Percentiles rank a stretch among this genome's conserved stretches.
These are phyloP conservation scores for Falco biarmicus DNA, from an alignment of 2,797 vertebrate species.

Conservation along the genomic window DNA sequence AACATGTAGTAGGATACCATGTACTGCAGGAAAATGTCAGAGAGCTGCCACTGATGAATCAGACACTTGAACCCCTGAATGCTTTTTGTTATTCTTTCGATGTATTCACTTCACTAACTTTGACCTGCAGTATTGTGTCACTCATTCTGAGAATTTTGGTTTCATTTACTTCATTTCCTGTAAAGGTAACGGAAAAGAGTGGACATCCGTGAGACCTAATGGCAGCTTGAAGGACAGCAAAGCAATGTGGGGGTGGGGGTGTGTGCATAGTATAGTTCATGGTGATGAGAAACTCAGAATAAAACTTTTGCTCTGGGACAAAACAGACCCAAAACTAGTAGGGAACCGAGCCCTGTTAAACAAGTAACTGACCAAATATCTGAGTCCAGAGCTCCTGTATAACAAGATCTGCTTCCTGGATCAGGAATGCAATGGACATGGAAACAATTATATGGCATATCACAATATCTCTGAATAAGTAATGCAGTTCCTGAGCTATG, in stretches of 20 bases:
- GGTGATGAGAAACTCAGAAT: not conserved
- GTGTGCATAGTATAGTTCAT: not conserved
- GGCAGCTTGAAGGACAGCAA: not conserved
- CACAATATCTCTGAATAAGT: not conserved
- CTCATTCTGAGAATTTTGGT: not conserved
- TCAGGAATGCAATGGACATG: not conserved
- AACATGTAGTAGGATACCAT: not conserved
- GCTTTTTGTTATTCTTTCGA: not conserved
- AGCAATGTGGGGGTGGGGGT: rapidly evolving
- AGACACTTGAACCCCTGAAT: not conserved
- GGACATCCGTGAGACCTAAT: not conserved
- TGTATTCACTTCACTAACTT: not conserved
- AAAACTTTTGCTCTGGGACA: not conserved
- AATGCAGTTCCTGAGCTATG: not conserved
- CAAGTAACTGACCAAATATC: not conserved
- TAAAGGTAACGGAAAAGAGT: not conserved
- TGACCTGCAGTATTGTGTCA: not conserved
- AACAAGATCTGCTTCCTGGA: not conserved
- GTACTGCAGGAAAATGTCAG: not conserved
- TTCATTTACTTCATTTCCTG: not conserved
- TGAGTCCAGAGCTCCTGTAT: not conserved
- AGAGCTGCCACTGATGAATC: not conserved
- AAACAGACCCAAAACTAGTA: not conserved
- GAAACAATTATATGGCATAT: not conserved
- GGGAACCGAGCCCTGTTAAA: not conserved